phyloP scores from a whole-genome alignment of 1,140 invertebrate genomes.

The Anadara kagoshimensis region DNA sequence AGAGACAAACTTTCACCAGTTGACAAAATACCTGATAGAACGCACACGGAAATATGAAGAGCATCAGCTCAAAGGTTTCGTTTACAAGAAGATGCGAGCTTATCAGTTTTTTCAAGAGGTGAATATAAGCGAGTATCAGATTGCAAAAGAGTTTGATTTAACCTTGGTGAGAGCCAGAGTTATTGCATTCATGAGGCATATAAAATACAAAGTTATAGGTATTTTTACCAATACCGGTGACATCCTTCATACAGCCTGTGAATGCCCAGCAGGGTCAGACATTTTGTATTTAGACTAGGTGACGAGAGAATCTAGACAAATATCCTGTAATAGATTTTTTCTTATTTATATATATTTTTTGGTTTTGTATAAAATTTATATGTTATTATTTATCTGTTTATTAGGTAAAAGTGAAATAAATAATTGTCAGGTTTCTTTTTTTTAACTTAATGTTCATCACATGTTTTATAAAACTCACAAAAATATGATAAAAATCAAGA shows the following conservation, averaged over 20 bases:
- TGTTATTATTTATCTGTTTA: too few relatives aligned
- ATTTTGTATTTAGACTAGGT: not conserved
- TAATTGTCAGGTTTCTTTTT: too few relatives aligned
- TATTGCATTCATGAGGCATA: constrained; percentile 12
- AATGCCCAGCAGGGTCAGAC: constrained; percentile 33
- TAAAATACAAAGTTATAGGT: constrained; percentile 4
- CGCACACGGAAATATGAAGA: constrained; percentile 10
- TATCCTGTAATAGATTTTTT: not conserved
- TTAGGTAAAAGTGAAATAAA: too few relatives aligned
- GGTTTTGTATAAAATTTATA: too few relatives aligned
- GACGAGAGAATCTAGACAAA: not conserved
- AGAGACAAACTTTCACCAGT: constrained; percentile 10
- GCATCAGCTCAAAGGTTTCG: not conserved
- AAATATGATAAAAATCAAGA: too few relatives aligned
- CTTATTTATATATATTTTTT: too few relatives aligned
- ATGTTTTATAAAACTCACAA: too few relatives aligned
- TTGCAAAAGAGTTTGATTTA: not conserved
- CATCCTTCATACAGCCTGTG: constrained; percentile 22
- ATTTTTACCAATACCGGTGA: constrained; percentile 11
- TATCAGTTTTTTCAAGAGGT: constrained; percentile 22
- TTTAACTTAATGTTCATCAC: too few relatives aligned
- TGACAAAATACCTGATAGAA: constrained; percentile 16
- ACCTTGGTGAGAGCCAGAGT: constrained; percentile 2
- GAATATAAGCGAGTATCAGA: constrained; percentile 9
- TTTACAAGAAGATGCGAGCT: constrained; percentile 14